Evolutionary conservation across 2,797 vertebrate genomes (phyloP).

Genomic region (Natrix natrix): DNA sequence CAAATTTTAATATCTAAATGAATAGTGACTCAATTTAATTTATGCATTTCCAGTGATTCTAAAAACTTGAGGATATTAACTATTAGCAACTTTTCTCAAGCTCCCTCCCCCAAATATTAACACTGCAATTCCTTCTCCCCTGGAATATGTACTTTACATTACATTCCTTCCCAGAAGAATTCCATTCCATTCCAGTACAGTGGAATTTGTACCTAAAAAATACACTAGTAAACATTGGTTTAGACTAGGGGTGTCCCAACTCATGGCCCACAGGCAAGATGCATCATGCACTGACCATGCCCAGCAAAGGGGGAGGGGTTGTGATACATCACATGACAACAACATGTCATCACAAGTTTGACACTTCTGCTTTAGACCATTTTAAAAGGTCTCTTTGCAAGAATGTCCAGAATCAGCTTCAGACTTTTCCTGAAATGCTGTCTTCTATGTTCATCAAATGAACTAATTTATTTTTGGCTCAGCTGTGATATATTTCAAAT

Average conservation of each 20-base stretch:
- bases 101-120: background rate
- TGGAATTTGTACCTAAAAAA: background rate
- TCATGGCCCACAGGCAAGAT: fast-evolving
- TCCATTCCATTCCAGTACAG: background rate
- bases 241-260: too few relatives aligned
- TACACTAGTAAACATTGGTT: background rate
- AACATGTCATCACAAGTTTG: too few relatives aligned
- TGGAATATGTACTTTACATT: background rate
- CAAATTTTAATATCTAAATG: background rate
- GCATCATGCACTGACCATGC: too few relatives aligned
- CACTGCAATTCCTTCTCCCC: background rate
- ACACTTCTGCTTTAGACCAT: background rate
- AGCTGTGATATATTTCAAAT: background rate
- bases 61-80: background rate
- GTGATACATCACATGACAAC: too few relatives aligned
- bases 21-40: background rate
- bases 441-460: background rate
- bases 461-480: background rate
- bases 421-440: background rate
- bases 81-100: background rate
- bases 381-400: background rate
- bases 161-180: background rate
- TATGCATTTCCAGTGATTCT: background rate
- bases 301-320: too few relatives aligned
- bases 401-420: background rate